Conservation (phyloP, 37 sponge, comb jelly and placozoan genomes). For the Ephydatia muelleri region DNA sequence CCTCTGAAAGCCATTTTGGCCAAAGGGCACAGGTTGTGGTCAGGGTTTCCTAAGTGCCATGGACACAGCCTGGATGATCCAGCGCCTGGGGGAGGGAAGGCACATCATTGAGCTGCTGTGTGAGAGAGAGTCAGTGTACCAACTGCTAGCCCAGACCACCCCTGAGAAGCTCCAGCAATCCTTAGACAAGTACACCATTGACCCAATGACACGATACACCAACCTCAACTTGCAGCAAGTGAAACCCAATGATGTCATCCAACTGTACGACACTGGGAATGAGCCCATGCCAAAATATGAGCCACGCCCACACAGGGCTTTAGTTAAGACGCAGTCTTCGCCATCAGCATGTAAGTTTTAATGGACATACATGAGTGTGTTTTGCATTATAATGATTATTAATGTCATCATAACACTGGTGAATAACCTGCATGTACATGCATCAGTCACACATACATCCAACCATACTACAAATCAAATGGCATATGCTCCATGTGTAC, state of each 20-base stretch:
- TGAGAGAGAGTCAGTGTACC: constrained; percentile 86
- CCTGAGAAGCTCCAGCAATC: constrained; percentile 74
- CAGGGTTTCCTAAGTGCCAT: constrained; percentile 92
- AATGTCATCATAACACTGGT: too few relatives aligned
- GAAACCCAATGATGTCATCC: background rate
- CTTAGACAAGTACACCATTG: constrained; percentile 76
- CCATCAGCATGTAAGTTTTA: too few relatives aligned
- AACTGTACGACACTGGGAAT: constrained; percentile 30
- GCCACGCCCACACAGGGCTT: too few relatives aligned
- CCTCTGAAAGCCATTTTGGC: constrained; percentile 93
- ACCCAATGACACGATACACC: constrained; percentile 79
- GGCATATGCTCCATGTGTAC: too few relatives aligned
- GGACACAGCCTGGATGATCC: constrained; percentile 95
- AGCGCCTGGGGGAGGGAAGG: constrained; percentile 64
- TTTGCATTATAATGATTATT: too few relatives aligned
- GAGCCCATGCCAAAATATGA: background rate
- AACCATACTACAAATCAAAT: too few relatives aligned
- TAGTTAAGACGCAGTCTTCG: too few relatives aligned
- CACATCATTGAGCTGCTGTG: constrained; percentile 68
- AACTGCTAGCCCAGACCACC: constrained; percentile 92
- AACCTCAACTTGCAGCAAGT: constrained; percentile 31
- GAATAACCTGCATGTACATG: too few relatives aligned
- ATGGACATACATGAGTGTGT: background rate
- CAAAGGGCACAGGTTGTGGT: constrained; percentile 92
- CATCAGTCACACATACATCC: too few relatives aligned